Conservation (phyloP, 2,888 invertebrate genomes). For the Eupithecia vulgata region DNA sequence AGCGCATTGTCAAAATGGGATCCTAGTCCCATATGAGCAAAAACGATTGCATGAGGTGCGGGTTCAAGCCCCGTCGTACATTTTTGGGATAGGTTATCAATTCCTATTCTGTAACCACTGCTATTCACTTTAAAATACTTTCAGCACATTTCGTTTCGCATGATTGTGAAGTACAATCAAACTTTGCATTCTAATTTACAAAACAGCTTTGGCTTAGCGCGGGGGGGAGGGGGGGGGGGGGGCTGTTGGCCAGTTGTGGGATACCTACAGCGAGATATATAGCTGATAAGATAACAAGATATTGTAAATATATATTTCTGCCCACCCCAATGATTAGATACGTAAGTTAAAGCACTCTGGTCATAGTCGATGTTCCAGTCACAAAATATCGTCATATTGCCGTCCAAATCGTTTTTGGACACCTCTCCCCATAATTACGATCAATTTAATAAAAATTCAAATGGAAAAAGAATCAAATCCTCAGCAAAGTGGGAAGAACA, state of each 20-base stretch:
- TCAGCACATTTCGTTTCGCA: neutral
- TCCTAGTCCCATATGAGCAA: neutral
- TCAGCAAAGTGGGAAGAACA: too few species aligned
- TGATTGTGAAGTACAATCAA: neutral
- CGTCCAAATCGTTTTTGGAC: neutral
- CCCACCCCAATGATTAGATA: too few species aligned
- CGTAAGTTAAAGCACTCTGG: too few species aligned
- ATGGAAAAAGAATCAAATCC: too few species aligned
- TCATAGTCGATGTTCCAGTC: neutral
- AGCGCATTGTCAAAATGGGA: neutral
- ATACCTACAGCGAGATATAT: neutral
- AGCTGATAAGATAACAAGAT: neutral
- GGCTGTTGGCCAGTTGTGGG: neutral
- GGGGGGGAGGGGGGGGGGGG: too few species aligned
- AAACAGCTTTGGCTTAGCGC: constrained; percentile 3
- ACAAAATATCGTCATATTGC: too few species aligned
- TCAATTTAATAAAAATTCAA: too few species aligned
- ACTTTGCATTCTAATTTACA: neutral
- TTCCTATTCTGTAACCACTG: neutral
- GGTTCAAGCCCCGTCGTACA: neutral
- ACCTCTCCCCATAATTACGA: neutral
- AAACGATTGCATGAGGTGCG: neutral
- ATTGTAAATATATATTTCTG: too few species aligned
- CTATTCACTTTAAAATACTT: neutral
- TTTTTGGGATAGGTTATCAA: too few species aligned